Evolutionary conservation across 2,888 invertebrate species (phyloP).

Genomic region (Drosophila picticornis): DNA sequence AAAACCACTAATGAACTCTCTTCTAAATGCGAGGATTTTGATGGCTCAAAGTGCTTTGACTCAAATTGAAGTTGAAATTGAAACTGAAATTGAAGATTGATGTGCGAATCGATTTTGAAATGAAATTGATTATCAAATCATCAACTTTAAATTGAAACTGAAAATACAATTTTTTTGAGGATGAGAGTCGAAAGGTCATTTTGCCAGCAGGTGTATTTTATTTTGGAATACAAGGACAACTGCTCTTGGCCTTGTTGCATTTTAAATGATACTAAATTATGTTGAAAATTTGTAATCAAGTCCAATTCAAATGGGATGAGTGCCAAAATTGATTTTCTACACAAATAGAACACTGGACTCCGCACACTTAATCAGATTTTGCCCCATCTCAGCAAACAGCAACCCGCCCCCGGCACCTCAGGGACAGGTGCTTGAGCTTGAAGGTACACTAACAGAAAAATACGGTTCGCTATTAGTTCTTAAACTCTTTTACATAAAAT

Average conservation of each 20-base stretch:
- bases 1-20: slow-evolving; percentile 44
- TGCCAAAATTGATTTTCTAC: slow-evolving; percentile 49
- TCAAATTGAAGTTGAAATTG: slow-evolving; percentile 3
- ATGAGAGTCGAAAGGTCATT: not conserved
- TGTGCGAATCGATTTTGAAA: not conserved
- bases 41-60: slow-evolving; percentile 23
- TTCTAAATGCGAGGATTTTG: slow-evolving; percentile 17
- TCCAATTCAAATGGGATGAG: slow-evolving; percentile 15
- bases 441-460: not conserved
- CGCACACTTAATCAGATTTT: slow-evolving; percentile 25
- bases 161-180: not conserved
- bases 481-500: not conserved
- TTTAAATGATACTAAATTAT: not conserved
- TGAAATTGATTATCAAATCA: not conserved
- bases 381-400: not conserved
- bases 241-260: not conserved
- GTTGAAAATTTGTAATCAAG: not conserved
- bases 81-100: slow-evolving; percentile 2
- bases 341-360: slow-evolving; percentile 46
- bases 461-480: not conserved
- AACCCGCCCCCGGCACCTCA: not conserved
- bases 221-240: not conserved
- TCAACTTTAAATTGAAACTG: not conserved
- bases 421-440: slow-evolving; percentile 8
- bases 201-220: not conserved